Base-by-base conservation (phyloP, 2,797 vertebrate genomes). In the Rhynchotus rufescens region DNA sequence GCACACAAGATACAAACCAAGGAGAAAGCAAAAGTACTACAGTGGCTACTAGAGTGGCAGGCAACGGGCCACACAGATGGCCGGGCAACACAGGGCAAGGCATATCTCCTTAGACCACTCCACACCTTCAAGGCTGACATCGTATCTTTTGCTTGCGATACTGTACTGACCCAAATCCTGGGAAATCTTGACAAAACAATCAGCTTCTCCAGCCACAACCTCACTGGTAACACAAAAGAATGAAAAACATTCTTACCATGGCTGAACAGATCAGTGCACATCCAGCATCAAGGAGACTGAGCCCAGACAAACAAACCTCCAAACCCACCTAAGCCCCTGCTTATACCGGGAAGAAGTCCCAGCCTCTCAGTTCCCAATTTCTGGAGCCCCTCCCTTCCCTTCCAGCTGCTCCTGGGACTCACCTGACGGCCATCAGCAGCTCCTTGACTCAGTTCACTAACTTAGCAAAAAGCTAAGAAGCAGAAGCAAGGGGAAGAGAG, bases 181-280 rank as follows among this genome's bases (percentile, higher is more conserved):
- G 7, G 11, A 85, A 84, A 92, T 52, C 23, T 45, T 68, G 1
- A 67, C n/a, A 71, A 51, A 89, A 52, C 3, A 69, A 38, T 8
- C 8, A 76, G 3, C 20, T 74, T 26, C 38, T 47, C 7, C 72
- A 54, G 22, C 69, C 12, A 79, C 15, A 76, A 21, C 44, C 54
- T 65, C 20, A 45, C 40, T 64, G 72, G 4, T 23, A 52, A 28
- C 5, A 25, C 7, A 65, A 4, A 10, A 65, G 2, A 75, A 36
- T 3, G 49, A 2, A 86, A 68, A 66, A 26, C 0, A 0, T 10
- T 79, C 72, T 84, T 62, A 83, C 28, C 16, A 0, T 1, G 0
- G 25, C 38, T 51, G 26, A 1, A 5, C 9, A 21, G 16, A 5
- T 32, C 20, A 30, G 6, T 51, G 22, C 11, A 34, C 8, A n/a